Evolutionary conservation across 1,140 invertebrate genomes (phyloP).

Genomic region (Heliothis subflexa): DNA sequence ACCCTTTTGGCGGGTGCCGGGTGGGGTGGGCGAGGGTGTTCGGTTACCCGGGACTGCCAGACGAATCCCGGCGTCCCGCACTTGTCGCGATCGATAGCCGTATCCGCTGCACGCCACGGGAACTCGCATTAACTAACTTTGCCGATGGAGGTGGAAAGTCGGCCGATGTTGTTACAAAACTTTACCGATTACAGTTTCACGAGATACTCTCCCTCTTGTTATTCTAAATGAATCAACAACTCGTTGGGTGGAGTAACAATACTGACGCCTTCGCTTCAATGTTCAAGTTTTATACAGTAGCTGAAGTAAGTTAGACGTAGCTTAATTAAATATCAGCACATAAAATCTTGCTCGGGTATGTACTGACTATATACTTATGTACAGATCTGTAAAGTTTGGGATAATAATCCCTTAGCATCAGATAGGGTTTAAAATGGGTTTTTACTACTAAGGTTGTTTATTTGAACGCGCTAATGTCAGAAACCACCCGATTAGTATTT

Average conservation of each 20-base stretch:
- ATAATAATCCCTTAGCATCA: too few species aligned
- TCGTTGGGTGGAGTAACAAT: conserved; percentile 35
- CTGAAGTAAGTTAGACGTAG: background rate
- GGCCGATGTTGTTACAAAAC: conserved; percentile 81
- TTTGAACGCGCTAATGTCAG: too few species aligned
- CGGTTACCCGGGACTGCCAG: conserved; percentile 74
- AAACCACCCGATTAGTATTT: too few species aligned
- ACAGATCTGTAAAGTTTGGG: too few species aligned
- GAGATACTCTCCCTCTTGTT: conserved; percentile 67
- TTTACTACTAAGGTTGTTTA: too few species aligned
- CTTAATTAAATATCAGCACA: background rate
- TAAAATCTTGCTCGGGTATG: background rate
- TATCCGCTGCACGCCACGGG: conserved; percentile 79
- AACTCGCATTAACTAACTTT: conserved; percentile 82
- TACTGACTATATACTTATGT: background rate
- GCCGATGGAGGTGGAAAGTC: conserved; percentile 78
- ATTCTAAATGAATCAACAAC: conserved; percentile 67
- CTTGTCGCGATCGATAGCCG: conserved; percentile 83
- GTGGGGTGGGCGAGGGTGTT: conserved; percentile 55
- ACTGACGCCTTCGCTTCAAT: conserved; percentile 22
- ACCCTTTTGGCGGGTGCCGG: conserved; percentile 65
- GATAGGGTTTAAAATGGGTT: too few species aligned
- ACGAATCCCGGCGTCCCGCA: conserved; percentile 80
- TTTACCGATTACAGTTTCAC: conserved; percentile 78
- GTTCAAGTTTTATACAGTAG: conserved; percentile 22